Percentiles rank a stretch among this genome's conserved stretches.
Conservation (phyloP, 2,797 vertebrate species). For the Glyptemys insculpta region DNA sequence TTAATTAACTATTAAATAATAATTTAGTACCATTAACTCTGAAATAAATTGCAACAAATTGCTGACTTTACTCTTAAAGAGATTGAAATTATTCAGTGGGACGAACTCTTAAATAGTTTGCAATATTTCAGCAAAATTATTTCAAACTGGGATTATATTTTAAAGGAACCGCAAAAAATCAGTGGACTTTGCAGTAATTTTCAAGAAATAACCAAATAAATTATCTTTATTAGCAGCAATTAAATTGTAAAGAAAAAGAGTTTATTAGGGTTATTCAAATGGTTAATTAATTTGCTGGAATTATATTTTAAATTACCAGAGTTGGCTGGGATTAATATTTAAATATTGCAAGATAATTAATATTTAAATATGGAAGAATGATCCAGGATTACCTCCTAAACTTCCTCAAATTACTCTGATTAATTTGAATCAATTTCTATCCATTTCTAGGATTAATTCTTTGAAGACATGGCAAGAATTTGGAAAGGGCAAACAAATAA, state of each 20-base stretch:
- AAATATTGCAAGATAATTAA: not conserved
- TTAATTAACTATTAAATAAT: not conserved
- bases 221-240: not conserved
- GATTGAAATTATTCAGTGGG: not conserved
- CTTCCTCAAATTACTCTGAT: not conserved
- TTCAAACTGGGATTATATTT: not conserved
- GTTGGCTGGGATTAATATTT: not conserved
- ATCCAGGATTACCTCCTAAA: not conserved
- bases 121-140: not conserved
- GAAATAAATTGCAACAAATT: not conserved
- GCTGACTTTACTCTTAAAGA: not conserved
- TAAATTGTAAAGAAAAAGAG: not conserved
- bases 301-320: not conserved
- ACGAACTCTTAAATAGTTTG: not conserved
- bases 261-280: not conserved
- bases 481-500: not conserved
- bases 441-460: not conserved
- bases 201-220: not conserved
- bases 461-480: not conserved
- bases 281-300: not conserved
- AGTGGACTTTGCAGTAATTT: not conserved
- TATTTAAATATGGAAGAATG: not conserved
- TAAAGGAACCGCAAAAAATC: not conserved
- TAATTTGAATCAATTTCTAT: not conserved
- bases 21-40: not conserved